phyloP scores from a whole-genome alignment of 2,113 vertebrate genomes.

The Eudorcas thomsonii region DNA sequence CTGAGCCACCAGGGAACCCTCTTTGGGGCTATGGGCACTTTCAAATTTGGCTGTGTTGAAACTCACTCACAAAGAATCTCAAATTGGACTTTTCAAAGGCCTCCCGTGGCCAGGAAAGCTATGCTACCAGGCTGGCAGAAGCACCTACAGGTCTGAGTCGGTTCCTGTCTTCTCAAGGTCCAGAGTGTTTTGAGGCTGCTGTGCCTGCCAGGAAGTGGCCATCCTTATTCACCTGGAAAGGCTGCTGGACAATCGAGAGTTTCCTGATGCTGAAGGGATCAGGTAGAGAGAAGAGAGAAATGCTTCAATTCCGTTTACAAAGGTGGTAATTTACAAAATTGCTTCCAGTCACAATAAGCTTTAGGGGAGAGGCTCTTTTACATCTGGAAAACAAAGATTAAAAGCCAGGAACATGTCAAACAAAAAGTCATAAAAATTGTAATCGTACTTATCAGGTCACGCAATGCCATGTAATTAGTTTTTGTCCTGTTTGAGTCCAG shows the following conservation, averaged over 20 bases:
- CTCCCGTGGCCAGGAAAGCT: not conserved
- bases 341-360: not conserved
- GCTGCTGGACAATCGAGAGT: not conserved
- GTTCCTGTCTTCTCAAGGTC: not conserved
- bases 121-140: too few relatives aligned
- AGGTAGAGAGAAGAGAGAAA: not conserved
- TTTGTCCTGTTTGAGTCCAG: not conserved
- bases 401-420: not conserved
- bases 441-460: not conserved
- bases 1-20: not conserved
- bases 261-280: not conserved
- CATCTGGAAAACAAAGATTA: not conserved
- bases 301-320: not conserved
- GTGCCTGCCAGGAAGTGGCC: not conserved
- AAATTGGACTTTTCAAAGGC: not conserved
- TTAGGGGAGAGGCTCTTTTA: not conserved
- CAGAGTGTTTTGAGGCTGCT: not conserved
- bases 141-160: rapidly evolving
- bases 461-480: not conserved
- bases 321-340: not conserved
- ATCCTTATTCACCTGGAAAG: not conserved
- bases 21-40: not conserved
- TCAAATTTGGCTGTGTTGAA: not conserved
- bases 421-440: not conserved
- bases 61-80: not conserved